Evolutionary conservation across 2,113 vertebrate species (phyloP).

Genomic region (Micromys minutus): DNA sequence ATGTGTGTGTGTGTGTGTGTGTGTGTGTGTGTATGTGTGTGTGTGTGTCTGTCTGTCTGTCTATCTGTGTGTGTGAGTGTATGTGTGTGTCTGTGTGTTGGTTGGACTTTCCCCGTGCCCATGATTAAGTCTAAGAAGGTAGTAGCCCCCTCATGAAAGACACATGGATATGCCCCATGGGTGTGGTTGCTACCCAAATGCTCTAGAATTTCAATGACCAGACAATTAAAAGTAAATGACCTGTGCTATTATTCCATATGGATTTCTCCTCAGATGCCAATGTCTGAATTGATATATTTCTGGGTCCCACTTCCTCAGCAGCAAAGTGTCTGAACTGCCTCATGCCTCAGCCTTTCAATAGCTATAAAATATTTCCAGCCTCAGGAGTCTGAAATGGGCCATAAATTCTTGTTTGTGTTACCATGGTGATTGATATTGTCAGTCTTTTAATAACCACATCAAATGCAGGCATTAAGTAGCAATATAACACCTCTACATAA

Average conservation of each 20-base stretch:
- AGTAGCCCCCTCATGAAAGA: background rate
- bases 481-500: conserved; percentile 78
- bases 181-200: accelerated
- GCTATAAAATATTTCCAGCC: conserved; percentile 68
- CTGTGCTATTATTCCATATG: accelerated
- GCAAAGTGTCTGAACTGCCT: conserved; percentile 5
- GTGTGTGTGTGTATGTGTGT: too few species aligned
- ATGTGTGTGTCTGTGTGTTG: too few species aligned
- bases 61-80: too few species aligned
- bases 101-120: background rate
- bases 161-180: too few species aligned
- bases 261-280: background rate
- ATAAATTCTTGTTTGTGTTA: conserved; percentile 81
- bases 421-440: conserved; percentile 83
- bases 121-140: background rate
- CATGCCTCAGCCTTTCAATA: background rate
- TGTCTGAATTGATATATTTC: background rate
- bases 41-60: too few species aligned
- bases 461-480: conserved; percentile 76
- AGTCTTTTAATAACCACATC: conserved; percentile 85
- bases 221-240: background rate
- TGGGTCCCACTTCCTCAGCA: conserved; percentile 17
- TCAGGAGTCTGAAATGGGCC: conserved; percentile 65
- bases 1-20: too few species aligned
- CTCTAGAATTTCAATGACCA: accelerated